Evolutionary conservation across 2,888 invertebrate genomes (phyloP).

Genomic region (Pecten maximus): DNA sequence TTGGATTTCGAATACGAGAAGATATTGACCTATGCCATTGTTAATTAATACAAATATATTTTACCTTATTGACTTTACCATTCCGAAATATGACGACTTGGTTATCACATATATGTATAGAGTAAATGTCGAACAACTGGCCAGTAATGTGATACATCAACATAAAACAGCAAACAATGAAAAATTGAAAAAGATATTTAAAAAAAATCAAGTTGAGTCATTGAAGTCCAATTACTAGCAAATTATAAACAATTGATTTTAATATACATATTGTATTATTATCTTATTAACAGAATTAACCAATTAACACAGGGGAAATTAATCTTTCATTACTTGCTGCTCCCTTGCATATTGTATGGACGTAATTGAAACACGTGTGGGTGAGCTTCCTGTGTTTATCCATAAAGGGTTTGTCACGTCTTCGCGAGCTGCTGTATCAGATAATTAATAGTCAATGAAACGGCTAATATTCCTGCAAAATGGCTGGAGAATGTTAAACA

Average conservation of each 20-base stretch:
- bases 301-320: background rate
- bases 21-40: background rate
- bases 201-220: background rate
- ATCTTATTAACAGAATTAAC: background rate
- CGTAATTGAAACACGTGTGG: background rate
- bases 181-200: too few relatives aligned
- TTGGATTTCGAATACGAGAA: background rate
- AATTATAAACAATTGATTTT: background rate
- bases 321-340: background rate
- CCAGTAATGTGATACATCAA: too few relatives aligned
- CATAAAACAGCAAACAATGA: too few relatives aligned
- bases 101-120: too few relatives aligned
- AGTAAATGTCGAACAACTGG: too few relatives aligned
- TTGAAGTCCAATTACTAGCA: background rate
- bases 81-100: background rate
- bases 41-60: too few relatives aligned
- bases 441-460: conserved; percentile 13
- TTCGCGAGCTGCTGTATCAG: background rate
- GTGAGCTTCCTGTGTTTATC: background rate
- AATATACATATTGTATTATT: background rate
- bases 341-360: conserved; percentile 33
- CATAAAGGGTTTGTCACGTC: background rate
- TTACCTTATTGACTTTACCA: background rate
- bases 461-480: conserved; percentile 22
- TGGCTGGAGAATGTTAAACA: conserved; percentile 16